Base-by-base conservation (phyloP, 2,888 invertebrate species). In the Diploptera punctata region DNA sequence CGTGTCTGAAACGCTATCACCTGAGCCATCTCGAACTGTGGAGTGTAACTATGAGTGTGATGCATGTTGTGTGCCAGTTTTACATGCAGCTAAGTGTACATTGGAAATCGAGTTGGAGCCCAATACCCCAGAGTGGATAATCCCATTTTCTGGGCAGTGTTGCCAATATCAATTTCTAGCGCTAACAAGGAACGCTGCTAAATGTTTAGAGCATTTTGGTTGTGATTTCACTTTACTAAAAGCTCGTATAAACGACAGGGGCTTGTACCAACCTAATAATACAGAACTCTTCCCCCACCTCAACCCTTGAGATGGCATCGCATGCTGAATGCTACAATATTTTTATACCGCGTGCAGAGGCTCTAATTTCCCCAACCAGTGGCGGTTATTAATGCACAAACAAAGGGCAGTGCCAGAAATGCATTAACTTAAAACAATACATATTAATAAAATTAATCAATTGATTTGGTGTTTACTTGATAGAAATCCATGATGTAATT, bases 191-290 rank as follows among this genome's bases (percentile, higher is more conserved):
- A 3, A 16, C 29, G n/a, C 2, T 18, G 21, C 29, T 57, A 29
- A 57, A 57, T 57, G 57, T 16, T 57, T 57, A 57, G 57, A n/a
- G n/a, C 26, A n/a, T 24, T 57, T 26, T 57, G 57, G 9, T n/a
- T n/a, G 57, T 29, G 57, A 57, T 57, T 57, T 19, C 57, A 29
- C 57, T 57, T 57, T 57, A 57, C 57, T 57, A 57, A 57, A 57
- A n/a, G n/a, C 57, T 1, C 18, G 57, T 29, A 29, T 29, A 57
- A 16, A 19, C 29, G 31, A 57, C 29, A 57, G 57, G 57, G n/a
- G 3, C n/a, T 16, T 57, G 31, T 57, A 29, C 16, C 24, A 57
- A 57, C 57, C 29, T 57, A 57, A 57, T 57, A 57, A 57, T 26
- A 54, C 9, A 29, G 57, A 26, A 1, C 33, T 52, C 26, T 29